Evolutionary conservation across 2,113 vertebrate genomes (phyloP), one percentile per base, ranked within the genome.

Genomic region (Herpetotheres cachinnans): DNA sequence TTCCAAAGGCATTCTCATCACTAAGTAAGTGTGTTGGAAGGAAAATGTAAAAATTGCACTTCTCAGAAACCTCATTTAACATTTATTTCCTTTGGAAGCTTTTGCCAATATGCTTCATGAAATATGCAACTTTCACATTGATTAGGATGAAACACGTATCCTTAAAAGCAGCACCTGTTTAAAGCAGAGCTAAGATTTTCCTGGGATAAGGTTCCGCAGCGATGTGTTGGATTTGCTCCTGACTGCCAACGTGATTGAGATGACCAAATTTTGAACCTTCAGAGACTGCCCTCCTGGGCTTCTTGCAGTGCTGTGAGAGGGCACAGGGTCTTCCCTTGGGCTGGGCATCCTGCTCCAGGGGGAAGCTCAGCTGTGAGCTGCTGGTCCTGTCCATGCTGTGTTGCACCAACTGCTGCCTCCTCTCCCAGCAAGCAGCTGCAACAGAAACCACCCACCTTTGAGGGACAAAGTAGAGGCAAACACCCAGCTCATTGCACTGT

Each of bases 401-500:
- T 52, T 46, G 20, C 25, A 38, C 29, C 76, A 77, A 18, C 42
- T 25, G 20, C 42, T n/a, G 25, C 8, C 34, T 54, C 27, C 55
- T 54, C 22, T 52, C 27, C 63, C 47, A 62, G 46, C 13, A 38
- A 40, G 40, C 16, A n/a, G 25, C 56, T 27, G 12, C 26, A 10
- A 46, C 34, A 82, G 38, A 38, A 69, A 34, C 15, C 18, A 58
- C 32, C 8, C 14, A 1, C 21, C 32, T 67, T 34, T 10, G 38
- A 52, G 27, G 22, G 27, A 11, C 9, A 4, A 25, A 9, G 50
- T 10, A 21, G 14, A 73, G 21, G 44, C 32, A 46, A 47, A 67
- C 52, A 38, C 54, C 46, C 27, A 13, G 11, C 34, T 62, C 2
- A 0, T 55, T 5, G 3, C 50, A 34, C 49, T 1, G 1, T 34